Percentiles rank a stretch among this genome's conserved stretches.
These are phyloP conservation scores for Agrotis ipsilon DNA, from an alignment of 2,888 invertebrate genomes.

Conservation along the genomic window DNA sequence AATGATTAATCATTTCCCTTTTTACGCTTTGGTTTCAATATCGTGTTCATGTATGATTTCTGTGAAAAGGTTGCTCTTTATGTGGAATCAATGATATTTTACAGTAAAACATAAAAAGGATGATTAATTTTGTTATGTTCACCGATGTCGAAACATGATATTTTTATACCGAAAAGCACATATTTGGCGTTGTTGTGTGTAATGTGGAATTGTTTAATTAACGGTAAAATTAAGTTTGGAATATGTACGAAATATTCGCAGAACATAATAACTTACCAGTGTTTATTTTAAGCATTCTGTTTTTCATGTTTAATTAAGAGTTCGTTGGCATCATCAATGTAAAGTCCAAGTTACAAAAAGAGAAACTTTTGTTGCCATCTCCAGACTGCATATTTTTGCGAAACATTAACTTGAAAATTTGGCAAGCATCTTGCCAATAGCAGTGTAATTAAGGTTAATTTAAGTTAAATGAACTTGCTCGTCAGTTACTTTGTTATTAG, in stretches of 20 bases:
- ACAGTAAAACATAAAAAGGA: conserved; percentile 1
- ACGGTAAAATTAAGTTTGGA: neutral
- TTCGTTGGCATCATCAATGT: conserved; percentile 21
- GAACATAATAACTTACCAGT: conserved; percentile 5
- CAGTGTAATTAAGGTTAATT: conserved; percentile 61
- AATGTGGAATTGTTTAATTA: neutral
- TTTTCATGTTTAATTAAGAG: conserved; percentile 28
- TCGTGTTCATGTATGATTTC: conserved; percentile 12
- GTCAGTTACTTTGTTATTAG: conserved; percentile 46
- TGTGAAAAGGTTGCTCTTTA: neutral
- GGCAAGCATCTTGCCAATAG: conserved; percentile 57
- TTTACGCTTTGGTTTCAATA: conserved; percentile 31
- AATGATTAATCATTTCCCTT: conserved; percentile 17
- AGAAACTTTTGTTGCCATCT: conserved; percentile 35
- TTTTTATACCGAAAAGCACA: conserved; percentile 4
- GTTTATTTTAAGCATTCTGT: neutral
- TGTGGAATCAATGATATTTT: conserved; percentile 9
- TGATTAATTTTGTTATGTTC: conserved; percentile 13
- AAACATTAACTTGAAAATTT: conserved; percentile 55
- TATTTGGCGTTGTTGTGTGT: neutral
- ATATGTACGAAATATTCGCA: neutral
- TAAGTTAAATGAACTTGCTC: conserved; percentile 55
- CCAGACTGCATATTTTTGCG: conserved; percentile 47
- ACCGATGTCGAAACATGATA: neutral
- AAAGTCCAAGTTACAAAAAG: conserved; percentile 38